Evolutionary conservation across 2,888 invertebrate species (phyloP), one percentile per base, ranked within the genome.

Genomic region (Hanleya hanleyi): DNA sequence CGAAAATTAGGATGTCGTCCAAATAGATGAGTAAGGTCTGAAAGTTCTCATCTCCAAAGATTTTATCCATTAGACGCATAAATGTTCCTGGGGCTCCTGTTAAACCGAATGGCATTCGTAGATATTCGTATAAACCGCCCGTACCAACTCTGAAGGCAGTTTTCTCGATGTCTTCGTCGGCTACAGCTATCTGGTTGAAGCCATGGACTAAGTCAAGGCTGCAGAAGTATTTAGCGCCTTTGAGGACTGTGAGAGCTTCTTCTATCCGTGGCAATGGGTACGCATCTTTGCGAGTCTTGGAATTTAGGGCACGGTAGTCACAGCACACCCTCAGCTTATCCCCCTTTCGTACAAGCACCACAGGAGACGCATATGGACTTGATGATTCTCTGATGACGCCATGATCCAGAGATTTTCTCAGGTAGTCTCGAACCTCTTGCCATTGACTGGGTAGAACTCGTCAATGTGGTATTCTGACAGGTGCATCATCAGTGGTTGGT

Each of bases 191-290:
- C 35, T 78, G 77, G 66, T 75, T 77, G 51, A 77, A 85, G 18
- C 83, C 84, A 18, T 64, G 47, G 22, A 50, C 67, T 35, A 84
- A 62, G 33, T 84, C 84, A 6, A 85, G 29, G 9, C 62, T 69
- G n/a, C 70, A 57, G 49, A 85, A 81, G 37, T 69, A 76, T n/a
- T 65, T 69, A 4, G 75, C 70, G 0, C 77, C 76, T 9, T 57
- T 35, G 35, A 83, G 37, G 3, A 57, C 62, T 12, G 80, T 73
- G 18, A 83, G 66, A 3, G 70, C 61, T 22, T 82, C 80, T 7
- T 81, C 74, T 18, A 86, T 79, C 1, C 71, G 33, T 1, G 84
- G 79, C 9, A 84, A 57, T 0, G 83, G 82, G 61, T 77, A 78
- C 7, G 66, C 67, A 65, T 85, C 82, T 47, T 73, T 69, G 3